These are phyloP conservation scores for Channallabes apus DNA, from an alignment of 2,797 vertebrate species.

Conservation along the genomic window DNA sequence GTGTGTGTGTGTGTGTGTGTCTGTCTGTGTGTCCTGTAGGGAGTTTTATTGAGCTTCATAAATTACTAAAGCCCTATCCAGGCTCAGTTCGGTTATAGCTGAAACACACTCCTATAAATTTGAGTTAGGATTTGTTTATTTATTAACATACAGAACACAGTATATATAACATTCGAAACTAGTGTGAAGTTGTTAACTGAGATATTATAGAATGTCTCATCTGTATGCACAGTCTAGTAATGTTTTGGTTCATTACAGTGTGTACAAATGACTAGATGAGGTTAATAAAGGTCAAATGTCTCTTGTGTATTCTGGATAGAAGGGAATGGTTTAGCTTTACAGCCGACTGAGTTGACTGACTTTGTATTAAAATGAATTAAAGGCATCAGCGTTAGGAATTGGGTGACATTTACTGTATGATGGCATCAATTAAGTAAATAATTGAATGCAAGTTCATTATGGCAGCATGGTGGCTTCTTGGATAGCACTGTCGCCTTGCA, in stretches of 20 bases:
- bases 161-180: not conserved
- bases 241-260: not conserved
- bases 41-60: not conserved
- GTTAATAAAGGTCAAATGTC: not conserved
- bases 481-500: too few species aligned
- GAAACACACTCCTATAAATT: not conserved
- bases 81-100: not conserved
- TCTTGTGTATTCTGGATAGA: not conserved
- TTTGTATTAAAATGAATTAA: not conserved
- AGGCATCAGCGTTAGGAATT: not conserved
- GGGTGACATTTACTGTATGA: too few species aligned
- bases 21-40: too few species aligned
- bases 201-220: not conserved
- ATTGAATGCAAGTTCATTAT: too few species aligned
- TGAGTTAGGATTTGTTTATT: not conserved
- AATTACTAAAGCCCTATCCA: not conserved
- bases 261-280: not conserved
- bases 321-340: not conserved
- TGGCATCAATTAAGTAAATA: too few species aligned
- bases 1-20: too few species aligned
- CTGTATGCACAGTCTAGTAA: not conserved
- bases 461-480: too few species aligned
- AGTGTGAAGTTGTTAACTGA: not conserved
- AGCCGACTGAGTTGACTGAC: not conserved
- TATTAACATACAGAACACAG: not conserved